Evolutionary conservation across 2,113 vertebrate genomes (phyloP).

Genomic region (Chauna torquata): DNA sequence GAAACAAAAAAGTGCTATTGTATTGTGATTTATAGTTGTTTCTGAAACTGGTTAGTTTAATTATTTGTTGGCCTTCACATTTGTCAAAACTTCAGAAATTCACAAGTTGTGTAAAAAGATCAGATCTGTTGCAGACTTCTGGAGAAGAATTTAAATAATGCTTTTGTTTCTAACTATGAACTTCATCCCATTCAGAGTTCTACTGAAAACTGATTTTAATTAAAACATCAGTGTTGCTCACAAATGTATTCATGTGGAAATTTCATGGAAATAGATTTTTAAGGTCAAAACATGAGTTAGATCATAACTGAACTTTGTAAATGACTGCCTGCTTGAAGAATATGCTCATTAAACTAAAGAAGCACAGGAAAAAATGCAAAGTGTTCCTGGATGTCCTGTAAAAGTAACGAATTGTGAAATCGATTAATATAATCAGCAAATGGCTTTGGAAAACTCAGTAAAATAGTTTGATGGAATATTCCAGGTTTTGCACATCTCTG

Average conservation of each 20-base stretch:
- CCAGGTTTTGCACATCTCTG: background rate
- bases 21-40: background rate
- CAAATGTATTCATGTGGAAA: background rate
- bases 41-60: background rate
- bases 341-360: background rate
- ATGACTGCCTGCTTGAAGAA: background rate
- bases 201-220: conserved; percentile 14
- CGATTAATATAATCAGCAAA: background rate
- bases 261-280: background rate
- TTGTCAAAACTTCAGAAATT: background rate
- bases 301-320: conserved; percentile 41
- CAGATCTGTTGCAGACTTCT: background rate
- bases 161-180: background rate
- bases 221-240: background rate
- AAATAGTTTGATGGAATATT: background rate
- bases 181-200: background rate
- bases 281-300: conserved; percentile 22
- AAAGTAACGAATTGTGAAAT: background rate
- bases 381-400: background rate
- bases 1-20: background rate
- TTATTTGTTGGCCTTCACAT: background rate
- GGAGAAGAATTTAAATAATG: background rate
- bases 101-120: background rate
- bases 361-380: background rate
- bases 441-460: background rate